Evolutionary conservation across 2,113 vertebrate genomes (phyloP), one percentile per base, ranked within the genome.

Genomic region (Hiodon alosoides): DNA sequence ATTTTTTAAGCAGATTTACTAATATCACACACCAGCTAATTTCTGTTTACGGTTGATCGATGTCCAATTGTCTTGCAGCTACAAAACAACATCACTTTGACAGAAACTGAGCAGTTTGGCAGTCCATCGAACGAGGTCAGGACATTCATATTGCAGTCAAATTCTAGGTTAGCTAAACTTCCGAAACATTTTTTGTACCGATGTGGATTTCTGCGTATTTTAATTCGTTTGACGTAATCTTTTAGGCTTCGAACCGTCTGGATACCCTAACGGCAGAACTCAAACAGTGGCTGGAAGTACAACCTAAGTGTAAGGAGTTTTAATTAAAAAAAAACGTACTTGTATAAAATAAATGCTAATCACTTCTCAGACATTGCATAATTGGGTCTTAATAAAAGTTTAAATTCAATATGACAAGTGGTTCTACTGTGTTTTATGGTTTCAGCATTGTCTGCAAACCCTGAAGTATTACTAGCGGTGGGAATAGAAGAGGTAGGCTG

Each of bases 401-500:
- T 8, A 67, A 67, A 4, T 67, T 17, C 16, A n/a, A 5, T 60
- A 8, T 53, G 13, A 62, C 53, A n/a, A 53, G 31, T 48, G 2
- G 4, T 14, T 16, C n/a, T 52, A 31, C 31, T 51, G 14, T 14
- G 5, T 13, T 59, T 2, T 55, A 67, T 14, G 11, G 74, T 7
- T 47, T 7, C 48, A 93, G 91, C 89, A 75, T 72, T 91, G 73
- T 69, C 86, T 61, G 60, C 65, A 78, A 90, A 89, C 76, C 57
- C 89, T 65, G 88, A 91, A 70, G 69, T 92, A 76, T 83, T 91
- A 72, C 78, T 88, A 53, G 76, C 85, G 13, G 83, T 86, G 67
- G 90, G 87, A 64, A 88, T 82, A 77, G 83, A 91, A n/a, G 88
- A 90, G 88, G 91, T 91, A 70, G 7, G 73, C 58, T 14, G 8